phyloP scores from a whole-genome alignment of 2,113 vertebrate species.

The Eulemur macaco region DNA sequence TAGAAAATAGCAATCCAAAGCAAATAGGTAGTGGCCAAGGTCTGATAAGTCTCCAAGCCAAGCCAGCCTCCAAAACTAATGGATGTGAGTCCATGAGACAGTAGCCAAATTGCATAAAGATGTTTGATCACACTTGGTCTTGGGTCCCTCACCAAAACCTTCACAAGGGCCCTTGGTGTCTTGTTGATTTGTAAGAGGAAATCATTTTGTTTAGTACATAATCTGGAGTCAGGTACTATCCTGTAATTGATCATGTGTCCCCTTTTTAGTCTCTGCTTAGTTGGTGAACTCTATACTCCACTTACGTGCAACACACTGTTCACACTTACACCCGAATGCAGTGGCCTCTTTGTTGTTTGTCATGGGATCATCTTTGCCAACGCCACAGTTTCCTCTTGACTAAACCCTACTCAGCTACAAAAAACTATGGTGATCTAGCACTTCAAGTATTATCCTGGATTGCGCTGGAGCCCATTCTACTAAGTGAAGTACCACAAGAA shows the following conservation, averaged over 20 bases:
- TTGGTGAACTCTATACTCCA: background rate
- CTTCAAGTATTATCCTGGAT: no score
- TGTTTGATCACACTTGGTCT: background rate
- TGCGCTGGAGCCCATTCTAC: no score
- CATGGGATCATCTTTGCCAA: background rate
- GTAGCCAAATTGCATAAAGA: background rate
- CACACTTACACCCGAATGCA: background rate
- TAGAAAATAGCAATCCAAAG: background rate
- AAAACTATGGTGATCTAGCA: no score
- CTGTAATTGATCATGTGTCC: background rate
- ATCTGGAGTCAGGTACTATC: background rate
- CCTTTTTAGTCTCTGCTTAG: background rate
- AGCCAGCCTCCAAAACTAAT: background rate
- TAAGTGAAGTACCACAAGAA: no score
- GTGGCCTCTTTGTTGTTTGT: background rate
- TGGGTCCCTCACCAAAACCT: background rate
- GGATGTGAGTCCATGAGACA: background rate
- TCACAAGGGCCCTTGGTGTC: background rate
- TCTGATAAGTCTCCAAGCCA: background rate
- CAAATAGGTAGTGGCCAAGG: background rate
- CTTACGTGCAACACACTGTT: background rate
- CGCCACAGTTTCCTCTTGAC: background rate
- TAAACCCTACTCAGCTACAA: background rate
- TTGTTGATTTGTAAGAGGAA: background rate
- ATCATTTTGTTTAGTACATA: background rate